Evolutionary conservation across 1,140 invertebrate genomes (phyloP), one percentile per base, ranked within the genome.

Genomic region (Anoplolepis gracilipes): DNA sequence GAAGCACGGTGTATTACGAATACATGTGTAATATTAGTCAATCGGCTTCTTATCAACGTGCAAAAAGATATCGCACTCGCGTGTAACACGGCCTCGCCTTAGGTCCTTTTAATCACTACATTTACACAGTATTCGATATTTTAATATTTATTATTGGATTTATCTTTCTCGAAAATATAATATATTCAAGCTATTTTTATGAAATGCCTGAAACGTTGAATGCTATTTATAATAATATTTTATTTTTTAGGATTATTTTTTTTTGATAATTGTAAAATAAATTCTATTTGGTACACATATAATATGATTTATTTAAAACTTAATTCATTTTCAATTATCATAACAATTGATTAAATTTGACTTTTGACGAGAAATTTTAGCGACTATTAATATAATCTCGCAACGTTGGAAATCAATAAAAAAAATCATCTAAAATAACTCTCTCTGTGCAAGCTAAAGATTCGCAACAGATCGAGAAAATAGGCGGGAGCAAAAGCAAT

Each of bases 1-100:
- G 19, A 5, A 4, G 11, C 64, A 53, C 25, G 30, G 28, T 64
- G 42, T 61, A 85, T 85, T 76, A 67, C 81, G 39, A 28, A 46
- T 81, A 85, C 84, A 73, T 76, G 76, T 69, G 82, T 84, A 72
- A 75, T 64, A 87, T 85, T 79, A 85, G 30, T 53, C 64, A 30
- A 53, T 70, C 70, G 73, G 39, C 16, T 77, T 67, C 39, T 70
- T 64, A 72, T 82, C 65, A 62, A 19, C 33, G 22, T 22, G 42
- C 55, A 75, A 81, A 69, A 88, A 82, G 49, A 6, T 33, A 72
- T 73, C 78, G 33, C 25, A 25, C 64, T 70, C 30, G 42, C 62
- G 33, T 81, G 77, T 36, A 55, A 79, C 42, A 53, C 30, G 46
- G n/a, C 64, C 30, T 49, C 16, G 33, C 28, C 61, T 42, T 7